Percentiles rank a stretch among this genome's conserved stretches.
These are phyloP conservation scores for Leguminivora glycinivorella DNA, from an alignment of 1,140 invertebrate species.

Conservation along the genomic window DNA sequence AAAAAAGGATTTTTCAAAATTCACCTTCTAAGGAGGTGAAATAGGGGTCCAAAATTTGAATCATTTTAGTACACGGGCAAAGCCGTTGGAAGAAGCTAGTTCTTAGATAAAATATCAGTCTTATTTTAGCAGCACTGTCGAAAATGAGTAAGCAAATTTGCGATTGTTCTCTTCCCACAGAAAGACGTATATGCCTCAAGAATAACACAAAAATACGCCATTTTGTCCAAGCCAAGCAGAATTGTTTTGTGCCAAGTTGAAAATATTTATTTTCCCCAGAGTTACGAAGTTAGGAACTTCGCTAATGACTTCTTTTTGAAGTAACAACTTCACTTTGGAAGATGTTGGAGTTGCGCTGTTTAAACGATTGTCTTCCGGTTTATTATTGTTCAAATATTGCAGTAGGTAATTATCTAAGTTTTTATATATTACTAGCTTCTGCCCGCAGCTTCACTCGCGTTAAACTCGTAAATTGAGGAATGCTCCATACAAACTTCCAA, in stretches of 20 bases:
- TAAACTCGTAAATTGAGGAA: too few relatives aligned
- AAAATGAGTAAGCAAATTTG: conserved; percentile 8
- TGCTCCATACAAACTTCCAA: too few relatives aligned
- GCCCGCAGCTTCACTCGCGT: too few relatives aligned
- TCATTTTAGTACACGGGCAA: too few relatives aligned
- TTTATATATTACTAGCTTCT: not conserved
- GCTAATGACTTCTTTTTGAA: conserved; percentile 28
- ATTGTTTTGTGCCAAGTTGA: conserved; percentile 21
- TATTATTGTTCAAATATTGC: not conserved
- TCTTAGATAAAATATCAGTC: not conserved
- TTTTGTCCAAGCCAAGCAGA: not conserved
- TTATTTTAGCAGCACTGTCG: not conserved
- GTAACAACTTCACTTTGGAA: conserved; percentile 18
- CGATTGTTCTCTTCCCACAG: not conserved
- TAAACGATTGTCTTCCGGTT: conserved; percentile 25
- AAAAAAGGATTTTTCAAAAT: too few relatives aligned
- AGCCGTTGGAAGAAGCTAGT: too few relatives aligned
- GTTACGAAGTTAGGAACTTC: conserved; percentile 12
- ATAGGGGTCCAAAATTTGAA: too few relatives aligned
- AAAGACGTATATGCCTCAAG: not conserved
- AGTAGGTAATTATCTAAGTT: not conserved
- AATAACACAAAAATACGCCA: not conserved
- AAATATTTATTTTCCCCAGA: conserved; percentile 25
- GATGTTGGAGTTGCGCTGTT: conserved; percentile 9
- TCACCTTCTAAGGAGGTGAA: too few relatives aligned